A percentile compares a stretch with the other conserved stretches of the same genome.
Evolutionary conservation across 1,140 invertebrate species (phyloP).

Genomic region (Pachypeltis micranthus): DNA sequence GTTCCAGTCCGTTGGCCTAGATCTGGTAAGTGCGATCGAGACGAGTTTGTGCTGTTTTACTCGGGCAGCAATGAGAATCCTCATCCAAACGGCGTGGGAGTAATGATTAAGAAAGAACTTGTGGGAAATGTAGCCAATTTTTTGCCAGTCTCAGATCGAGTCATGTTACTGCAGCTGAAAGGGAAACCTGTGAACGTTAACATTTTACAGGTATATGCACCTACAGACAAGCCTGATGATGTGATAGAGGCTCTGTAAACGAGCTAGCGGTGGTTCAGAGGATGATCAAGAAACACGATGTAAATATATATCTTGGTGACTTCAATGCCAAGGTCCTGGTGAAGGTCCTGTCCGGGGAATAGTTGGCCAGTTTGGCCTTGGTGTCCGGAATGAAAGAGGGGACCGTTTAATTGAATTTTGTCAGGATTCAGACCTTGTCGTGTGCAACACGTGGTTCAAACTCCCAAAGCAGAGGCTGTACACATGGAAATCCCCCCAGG

Average conservation of each 20-base stretch:
- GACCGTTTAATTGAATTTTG: too few species aligned
- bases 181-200: neutral
- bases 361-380: constrained; percentile 11
- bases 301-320: too few species aligned
- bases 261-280: neutral
- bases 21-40: constrained; percentile 6
- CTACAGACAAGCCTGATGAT: too few species aligned
- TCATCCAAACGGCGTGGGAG: neutral
- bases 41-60: neutral
- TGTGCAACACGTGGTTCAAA: constrained; percentile 31
- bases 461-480: constrained; percentile 29
- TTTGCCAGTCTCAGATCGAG: neutral
- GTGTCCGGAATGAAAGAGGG: constrained; percentile 7
- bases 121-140: neutral
- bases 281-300: neutral
- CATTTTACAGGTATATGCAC: neutral
- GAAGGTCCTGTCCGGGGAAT: neutral
- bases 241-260: neutral
- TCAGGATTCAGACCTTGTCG: constrained; percentile 21
- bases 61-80: neutral
- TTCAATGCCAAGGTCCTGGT: too few species aligned
- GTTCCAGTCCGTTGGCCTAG: constrained; percentile 13
- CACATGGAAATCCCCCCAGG: constrained; percentile 32
- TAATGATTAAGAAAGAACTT: neutral
- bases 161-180: too few species aligned